Conservation (phyloP, 1,140 invertebrate species). For the Ceratitis capitata region DNA sequence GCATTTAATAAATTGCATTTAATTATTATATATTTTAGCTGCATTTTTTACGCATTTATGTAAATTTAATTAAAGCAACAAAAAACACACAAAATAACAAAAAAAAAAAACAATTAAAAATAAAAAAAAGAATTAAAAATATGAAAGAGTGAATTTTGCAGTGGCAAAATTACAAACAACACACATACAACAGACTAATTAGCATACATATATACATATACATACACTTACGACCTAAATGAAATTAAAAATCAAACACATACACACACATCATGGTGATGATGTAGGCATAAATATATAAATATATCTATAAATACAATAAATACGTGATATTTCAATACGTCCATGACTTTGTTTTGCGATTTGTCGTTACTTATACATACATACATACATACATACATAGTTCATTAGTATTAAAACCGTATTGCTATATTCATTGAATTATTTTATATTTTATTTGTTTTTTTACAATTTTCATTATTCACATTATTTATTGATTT, state of each 20-base stretch:
- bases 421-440: background rate
- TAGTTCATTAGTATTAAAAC: constrained; percentile 7
- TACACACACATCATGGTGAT: constrained; percentile 10
- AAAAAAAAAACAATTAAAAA: background rate
- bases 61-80: background rate
- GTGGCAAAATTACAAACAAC: background rate
- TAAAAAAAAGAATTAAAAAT: background rate
- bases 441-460: background rate
- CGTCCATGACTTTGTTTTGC: constrained; percentile 30
- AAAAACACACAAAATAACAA: background rate
- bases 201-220: background rate
- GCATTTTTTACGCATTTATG: background rate
- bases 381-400: background rate
- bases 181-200: background rate
- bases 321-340: constrained; percentile 38
- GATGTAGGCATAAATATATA: too few species aligned
- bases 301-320: background rate
- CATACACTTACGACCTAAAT: background rate
- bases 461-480: background rate
- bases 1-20: constrained; percentile 43
- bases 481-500: background rate
- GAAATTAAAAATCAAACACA: background rate
- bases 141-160: background rate
- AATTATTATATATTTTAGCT: constrained; percentile 27
- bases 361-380: background rate